These are phyloP conservation scores for Deroplatys truncata DNA, from an alignment of 2,888 invertebrate genomes.

Conservation along the genomic window DNA sequence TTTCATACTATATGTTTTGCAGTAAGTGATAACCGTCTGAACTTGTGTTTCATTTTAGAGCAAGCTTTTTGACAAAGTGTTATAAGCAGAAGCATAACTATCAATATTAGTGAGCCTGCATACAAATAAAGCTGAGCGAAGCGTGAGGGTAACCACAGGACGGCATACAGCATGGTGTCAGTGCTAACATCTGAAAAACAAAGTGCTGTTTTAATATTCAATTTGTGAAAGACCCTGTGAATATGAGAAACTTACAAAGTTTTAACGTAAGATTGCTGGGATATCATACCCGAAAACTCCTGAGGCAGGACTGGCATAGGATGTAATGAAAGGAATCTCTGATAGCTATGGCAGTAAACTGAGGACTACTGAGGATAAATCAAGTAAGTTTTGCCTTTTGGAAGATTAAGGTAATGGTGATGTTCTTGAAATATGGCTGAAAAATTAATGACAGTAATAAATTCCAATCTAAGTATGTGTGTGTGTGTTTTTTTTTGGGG, in stretches of 20 bases:
- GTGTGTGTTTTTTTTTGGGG: too few relatives aligned
- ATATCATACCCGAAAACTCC: neutral
- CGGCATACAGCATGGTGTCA: constrained; percentile 60
- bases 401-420: too few relatives aligned
- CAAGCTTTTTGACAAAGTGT: neutral
- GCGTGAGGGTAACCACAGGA: constrained; percentile 72
- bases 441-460: too few relatives aligned
- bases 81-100: neutral
- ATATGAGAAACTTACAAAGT: too few relatives aligned
- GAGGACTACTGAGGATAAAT: too few relatives aligned
- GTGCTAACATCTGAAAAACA: constrained; percentile 56
- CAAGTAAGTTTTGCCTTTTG: too few relatives aligned
- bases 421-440: too few relatives aligned
- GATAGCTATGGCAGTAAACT: too few relatives aligned
- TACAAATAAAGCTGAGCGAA: constrained; percentile 61
- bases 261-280: neutral
- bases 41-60: neutral
- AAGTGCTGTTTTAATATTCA: neutral
- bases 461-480: too few relatives aligned
- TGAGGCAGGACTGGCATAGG: too few relatives aligned
- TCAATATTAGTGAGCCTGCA: constrained; percentile 34
- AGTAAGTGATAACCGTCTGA: neutral
- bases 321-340: too few relatives aligned
- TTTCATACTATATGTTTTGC: neutral
- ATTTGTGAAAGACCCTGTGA: neutral